A percentile compares a stretch with the other conserved stretches of the same genome.
phyloP scores from a whole-genome alignment of 2,888 invertebrate genomes.

The Polydrusus pterygomalis region DNA sequence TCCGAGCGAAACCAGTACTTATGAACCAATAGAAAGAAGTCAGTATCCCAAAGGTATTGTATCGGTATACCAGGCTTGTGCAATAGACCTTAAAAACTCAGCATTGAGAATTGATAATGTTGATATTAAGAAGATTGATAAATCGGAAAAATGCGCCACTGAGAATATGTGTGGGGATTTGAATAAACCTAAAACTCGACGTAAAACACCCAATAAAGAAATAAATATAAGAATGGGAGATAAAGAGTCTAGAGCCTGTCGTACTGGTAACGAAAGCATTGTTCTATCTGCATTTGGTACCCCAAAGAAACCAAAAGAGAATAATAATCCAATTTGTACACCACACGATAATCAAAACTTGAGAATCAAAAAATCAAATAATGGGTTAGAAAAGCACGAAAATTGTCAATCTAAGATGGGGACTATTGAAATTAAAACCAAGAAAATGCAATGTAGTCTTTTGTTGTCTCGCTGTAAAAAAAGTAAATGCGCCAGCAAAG shows the following conservation, averaged over 20 bases:
- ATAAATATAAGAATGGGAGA: background rate
- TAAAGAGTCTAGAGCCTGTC: background rate
- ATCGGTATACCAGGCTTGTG: conserved; percentile 11
- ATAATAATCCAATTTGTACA: background rate
- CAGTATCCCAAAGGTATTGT: background rate
- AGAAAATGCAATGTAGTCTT: background rate
- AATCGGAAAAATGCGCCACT: background rate
- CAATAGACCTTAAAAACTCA: conserved; percentile 13
- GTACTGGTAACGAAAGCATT: background rate
- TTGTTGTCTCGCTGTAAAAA: background rate
- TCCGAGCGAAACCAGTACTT: background rate
- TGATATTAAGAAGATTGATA: conserved; percentile 3
- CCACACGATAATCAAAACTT: background rate
- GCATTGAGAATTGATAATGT: conserved; percentile 20
- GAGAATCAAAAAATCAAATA: background rate
- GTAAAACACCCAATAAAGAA: background rate
- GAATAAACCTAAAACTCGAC: background rate
- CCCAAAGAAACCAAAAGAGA: background rate
- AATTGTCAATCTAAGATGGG: background rate
- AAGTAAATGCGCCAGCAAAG: no score
- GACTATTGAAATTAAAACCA: background rate
- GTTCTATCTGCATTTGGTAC: background rate
- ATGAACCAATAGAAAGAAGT: background rate
- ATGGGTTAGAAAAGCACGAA: background rate
- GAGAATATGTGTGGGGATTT: conserved; percentile 5